Base-by-base conservation (phyloP, 2,888 invertebrate genomes). In the Augochlorella aurata region DNA sequence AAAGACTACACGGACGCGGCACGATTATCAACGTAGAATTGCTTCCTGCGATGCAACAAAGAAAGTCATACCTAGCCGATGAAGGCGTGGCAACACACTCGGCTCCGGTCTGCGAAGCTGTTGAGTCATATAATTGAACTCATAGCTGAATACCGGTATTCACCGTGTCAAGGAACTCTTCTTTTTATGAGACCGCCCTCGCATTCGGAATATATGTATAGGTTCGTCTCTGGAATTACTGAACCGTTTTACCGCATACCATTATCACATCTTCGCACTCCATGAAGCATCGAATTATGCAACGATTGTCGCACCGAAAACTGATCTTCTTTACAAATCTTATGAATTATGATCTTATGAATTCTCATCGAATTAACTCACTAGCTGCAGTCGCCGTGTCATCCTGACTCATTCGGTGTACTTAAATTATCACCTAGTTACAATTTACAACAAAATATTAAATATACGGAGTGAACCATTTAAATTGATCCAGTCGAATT, bases 11-110 rank as follows among this genome's bases (percentile, higher is more conserved):
- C 21, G 16, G 4, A 14, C 49, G 21, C 21, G 14, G 12, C 29
- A 38, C 38, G 38, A 72, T 67, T 77, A 54, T 18, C 54, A 74
- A 50, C 49, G n/a, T 63, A 18, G 76, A 82, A 73, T 76, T 75
- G 83, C 81, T 88, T 88, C 84, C 78, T 81, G 84, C 82, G 73
- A 77, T 77, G 78, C 77, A 87, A 89, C 86, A 87, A 89, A 88
- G 90, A 86, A 87, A 89, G 83, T 87, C 85, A 85, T 83, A 65
- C 72, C 47, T 9, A 82, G 78, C 77, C 76, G 80, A 72, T 54
- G 71, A 89, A 90, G 89, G 89, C 87, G 89, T 87, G 89, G 88
- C 87, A 52, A 54, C 52, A 54, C 49, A 58, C 75, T 47, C 49
- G 65, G 65, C 70, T 63, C 49, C 67, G 38, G 54, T 66, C 73